Percentiles rank a stretch among this genome's conserved stretches.
phyloP scores from a whole-genome alignment of 2,797 vertebrate species.

The Miichthys miiuy region DNA sequence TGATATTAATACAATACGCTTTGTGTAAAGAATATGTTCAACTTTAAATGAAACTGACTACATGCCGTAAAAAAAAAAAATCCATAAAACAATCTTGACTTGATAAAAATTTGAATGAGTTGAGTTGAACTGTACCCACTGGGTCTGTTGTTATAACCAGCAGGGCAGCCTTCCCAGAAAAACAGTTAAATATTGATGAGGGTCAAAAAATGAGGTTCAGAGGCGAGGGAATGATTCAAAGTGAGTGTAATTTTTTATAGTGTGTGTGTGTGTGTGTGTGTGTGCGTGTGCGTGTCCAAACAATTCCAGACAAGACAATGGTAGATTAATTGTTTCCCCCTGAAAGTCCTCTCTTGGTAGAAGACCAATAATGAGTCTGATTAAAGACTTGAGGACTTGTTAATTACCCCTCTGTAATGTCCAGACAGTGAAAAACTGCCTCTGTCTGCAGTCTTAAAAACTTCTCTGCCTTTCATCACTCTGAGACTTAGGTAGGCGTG shows the following conservation, averaged over 20 bases:
- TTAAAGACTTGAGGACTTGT: constrained; percentile 68
- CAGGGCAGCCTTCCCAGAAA: constrained; percentile 1
- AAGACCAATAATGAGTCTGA: constrained; percentile 73
- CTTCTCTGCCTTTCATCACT: constrained; percentile 51
- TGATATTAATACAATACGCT: background rate
- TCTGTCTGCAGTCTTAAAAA: constrained; percentile 49
- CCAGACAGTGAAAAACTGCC: constrained; percentile 63
- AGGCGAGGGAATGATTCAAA: constrained; percentile 25
- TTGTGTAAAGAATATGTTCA: background rate
- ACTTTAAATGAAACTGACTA: background rate
- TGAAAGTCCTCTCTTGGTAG: constrained; percentile 62
- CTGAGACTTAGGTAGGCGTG: constrained; percentile 14
- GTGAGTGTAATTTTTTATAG: constrained; percentile 34
- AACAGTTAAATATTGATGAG: constrained; percentile 44
- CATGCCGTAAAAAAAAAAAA: background rate
- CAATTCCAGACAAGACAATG: constrained; percentile 52
- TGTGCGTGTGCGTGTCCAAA: constrained; percentile 30
- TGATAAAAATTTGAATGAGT: background rate
- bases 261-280: background rate
- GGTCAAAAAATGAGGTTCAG: constrained; percentile 37
- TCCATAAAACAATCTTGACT: background rate
- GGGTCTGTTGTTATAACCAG: constrained; percentile 16
- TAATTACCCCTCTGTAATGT: constrained; percentile 67
- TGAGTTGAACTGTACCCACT: background rate
- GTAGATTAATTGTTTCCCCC: constrained; percentile 71